Evolutionary conservation across 2,797 vertebrate species (phyloP).

Genomic region (Hapalemur alaotrensis): DNA sequence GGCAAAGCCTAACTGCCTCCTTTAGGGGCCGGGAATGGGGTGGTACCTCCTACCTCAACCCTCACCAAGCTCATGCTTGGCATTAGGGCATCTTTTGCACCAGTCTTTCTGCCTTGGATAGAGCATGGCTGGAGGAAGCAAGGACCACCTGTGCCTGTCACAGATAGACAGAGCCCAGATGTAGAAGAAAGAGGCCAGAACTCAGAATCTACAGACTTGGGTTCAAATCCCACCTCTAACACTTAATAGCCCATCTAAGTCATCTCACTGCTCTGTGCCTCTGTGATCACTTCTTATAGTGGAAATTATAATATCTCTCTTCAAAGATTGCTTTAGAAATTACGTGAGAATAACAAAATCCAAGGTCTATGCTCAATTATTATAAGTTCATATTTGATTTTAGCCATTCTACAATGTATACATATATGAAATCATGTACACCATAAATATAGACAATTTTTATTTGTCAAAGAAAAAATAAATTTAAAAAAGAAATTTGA

Average conservation of each 20-base stretch:
- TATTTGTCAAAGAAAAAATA: neutral
- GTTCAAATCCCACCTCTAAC: neutral
- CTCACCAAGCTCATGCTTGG: neutral
- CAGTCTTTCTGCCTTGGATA: neutral
- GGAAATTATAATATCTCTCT: neutral
- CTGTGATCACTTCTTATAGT: neutral
- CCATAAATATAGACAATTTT: neutral
- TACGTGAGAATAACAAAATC: neutral
- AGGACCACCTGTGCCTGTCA: neutral
- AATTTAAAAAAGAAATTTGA: neutral
- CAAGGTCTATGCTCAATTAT: neutral
- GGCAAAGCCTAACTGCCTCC: neutral
- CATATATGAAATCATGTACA: neutral
- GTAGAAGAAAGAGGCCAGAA: neutral
- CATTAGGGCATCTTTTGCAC: neutral
- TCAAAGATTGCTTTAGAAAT: neutral
- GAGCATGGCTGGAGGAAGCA: neutral
- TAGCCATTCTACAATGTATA: neutral
- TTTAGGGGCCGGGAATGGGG: neutral
- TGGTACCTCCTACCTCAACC: neutral
- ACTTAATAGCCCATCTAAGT: neutral
- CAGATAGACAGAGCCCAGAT: neutral
- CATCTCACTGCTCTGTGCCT: neutral
- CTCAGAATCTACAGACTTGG: neutral
- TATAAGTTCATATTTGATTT: neutral